Conservation (phyloP, 2,797 vertebrate genomes). For the Enteromius paludinosus region DNA sequence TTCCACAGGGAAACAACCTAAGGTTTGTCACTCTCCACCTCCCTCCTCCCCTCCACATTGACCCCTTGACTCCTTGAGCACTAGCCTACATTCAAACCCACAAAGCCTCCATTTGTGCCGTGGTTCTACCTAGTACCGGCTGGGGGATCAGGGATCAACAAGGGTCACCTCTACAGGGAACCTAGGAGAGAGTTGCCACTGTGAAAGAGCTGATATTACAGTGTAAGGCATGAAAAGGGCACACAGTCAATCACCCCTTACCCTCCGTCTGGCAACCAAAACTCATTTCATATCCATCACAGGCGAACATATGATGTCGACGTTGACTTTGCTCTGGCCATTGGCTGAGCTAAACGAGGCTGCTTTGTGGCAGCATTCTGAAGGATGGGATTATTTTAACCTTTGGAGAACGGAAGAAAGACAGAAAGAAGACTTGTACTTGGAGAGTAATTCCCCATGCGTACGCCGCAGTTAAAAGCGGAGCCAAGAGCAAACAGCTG, state of each 20-base stretch:
- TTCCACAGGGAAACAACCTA: conserved; percentile 71
- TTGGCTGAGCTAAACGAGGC: conserved; percentile 65
- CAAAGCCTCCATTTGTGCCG: conserved; percentile 77
- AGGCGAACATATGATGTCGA: conserved; percentile 18
- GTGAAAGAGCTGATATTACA: conserved; percentile 61
- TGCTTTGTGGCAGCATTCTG: conserved; percentile 56
- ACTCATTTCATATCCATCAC: conserved; percentile 37
- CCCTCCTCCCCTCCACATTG: conserved; percentile 63
- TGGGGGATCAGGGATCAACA: conserved; percentile 58
- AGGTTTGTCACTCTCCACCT: conserved; percentile 60
- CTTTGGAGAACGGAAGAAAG: conserved; percentile 73
- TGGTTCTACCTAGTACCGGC: conserved; percentile 46
- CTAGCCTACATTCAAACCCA: conserved; percentile 71
- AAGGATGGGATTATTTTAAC: conserved; percentile 61
- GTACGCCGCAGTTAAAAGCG: conserved; percentile 66
- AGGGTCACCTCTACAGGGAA: conserved; percentile 59
- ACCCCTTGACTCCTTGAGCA: conserved; percentile 74
- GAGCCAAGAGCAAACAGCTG: conserved; percentile 76
- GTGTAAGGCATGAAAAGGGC: conserved; percentile 51
- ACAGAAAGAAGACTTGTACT: conserved; percentile 68
- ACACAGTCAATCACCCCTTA: conserved; percentile 30
- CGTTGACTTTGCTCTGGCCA: conserved; percentile 43
- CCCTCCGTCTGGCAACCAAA: conserved; percentile 37
- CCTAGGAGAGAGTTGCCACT: conserved; percentile 30
- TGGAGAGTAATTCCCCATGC: conserved; percentile 65